Evolutionary conservation across 2,888 invertebrate genomes (phyloP).

Genomic region (Oligia strigilis): DNA sequence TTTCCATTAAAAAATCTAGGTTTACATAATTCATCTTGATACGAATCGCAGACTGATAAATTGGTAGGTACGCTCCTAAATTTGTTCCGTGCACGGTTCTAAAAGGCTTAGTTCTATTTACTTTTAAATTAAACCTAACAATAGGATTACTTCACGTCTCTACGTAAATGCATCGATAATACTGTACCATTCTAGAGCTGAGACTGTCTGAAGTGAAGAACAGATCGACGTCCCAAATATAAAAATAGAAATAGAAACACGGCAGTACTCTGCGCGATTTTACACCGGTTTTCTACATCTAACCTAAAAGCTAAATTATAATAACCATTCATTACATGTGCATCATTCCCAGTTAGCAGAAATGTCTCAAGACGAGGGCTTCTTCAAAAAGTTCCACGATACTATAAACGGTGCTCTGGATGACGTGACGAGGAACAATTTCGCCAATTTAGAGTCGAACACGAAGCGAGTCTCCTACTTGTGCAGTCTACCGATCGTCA

Average conservation of each 20-base stretch:
- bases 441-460: constrained; percentile 91
- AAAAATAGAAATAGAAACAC: constrained; percentile 87
- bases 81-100: constrained; percentile 3
- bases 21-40: constrained; percentile 2
- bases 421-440: constrained; percentile 91
- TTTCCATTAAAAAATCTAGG: constrained; percentile 19
- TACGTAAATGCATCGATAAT: constrained; percentile 48
- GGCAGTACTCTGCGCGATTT: constrained; percentile 73
- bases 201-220: constrained; percentile 80
- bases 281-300: constrained; percentile 77
- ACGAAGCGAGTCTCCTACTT: constrained; percentile 92
- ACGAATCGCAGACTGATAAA: constrained; percentile 5
- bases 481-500: constrained; percentile 89
- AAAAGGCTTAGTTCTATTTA: background rate
- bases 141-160: constrained; percentile 22
- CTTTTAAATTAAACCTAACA: constrained; percentile 1
- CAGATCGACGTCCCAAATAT: constrained; percentile 81
- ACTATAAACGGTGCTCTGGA: constrained; percentile 89
- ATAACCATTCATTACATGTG: constrained; percentile 65
- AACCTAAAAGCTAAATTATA: constrained; percentile 74
- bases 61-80: background rate
- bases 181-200: constrained; percentile 58
- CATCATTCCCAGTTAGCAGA: constrained; percentile 58
- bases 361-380: constrained; percentile 86
- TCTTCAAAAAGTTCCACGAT: constrained; percentile 92